phyloP scores from a whole-genome alignment of 53 echinoderm and acorn worm species.

The Mesocentrotus franciscanus region DNA sequence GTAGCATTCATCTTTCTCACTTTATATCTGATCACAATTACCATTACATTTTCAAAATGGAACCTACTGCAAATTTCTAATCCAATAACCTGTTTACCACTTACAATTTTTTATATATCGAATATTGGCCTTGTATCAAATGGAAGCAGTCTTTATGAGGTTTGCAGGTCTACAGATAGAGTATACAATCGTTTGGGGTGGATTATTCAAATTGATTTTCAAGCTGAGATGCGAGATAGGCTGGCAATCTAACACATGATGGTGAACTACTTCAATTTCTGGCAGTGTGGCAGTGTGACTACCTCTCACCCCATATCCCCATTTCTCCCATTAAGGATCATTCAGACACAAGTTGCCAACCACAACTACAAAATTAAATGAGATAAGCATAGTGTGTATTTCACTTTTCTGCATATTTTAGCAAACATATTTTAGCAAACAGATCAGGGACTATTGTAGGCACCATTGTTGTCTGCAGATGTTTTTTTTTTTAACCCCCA shows the following conservation, averaged over 20 bases:
- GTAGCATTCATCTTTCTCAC: neutral
- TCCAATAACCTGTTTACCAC: neutral
- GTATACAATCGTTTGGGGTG: neutral
- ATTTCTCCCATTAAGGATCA: neutral
- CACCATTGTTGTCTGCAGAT: too few relatives aligned
- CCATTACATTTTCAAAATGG: neutral
- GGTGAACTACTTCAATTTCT: neutral
- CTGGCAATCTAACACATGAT: neutral
- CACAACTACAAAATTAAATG: neutral
- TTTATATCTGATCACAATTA: neutral
- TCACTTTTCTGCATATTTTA: too few relatives aligned
- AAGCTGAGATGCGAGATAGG: neutral
- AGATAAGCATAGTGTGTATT: too few relatives aligned
- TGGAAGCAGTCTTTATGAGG: neutral
- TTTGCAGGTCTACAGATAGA: neutral
- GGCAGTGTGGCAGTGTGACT: neutral
- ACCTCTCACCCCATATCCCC: neutral
- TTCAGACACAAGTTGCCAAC: neutral
- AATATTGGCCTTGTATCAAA: neutral
- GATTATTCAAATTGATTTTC: neutral
- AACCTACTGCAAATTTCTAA: neutral
- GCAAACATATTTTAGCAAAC: too few relatives aligned
- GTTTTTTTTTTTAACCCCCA: neutral
- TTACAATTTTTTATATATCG: neutral
- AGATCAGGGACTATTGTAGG: too few relatives aligned